These are phyloP conservation scores for Rhopilema esculentum DNA, from an alignment of 30 jellyfish, hydroid and myxozoan genomes.

Conservation along the genomic window DNA sequence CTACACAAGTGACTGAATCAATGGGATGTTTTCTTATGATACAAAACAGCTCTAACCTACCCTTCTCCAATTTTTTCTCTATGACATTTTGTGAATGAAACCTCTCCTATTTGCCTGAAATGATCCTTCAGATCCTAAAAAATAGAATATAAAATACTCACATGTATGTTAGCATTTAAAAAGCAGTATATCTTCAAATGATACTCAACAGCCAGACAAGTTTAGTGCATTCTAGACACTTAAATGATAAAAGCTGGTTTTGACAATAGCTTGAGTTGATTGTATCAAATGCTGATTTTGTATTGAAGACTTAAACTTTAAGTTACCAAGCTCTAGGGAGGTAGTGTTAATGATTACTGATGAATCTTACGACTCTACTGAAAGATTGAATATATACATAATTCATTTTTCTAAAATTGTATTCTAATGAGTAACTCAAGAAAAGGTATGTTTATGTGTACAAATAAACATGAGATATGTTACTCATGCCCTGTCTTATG, in stretches of 20 bases:
- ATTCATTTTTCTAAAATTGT: no score
- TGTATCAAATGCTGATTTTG: no score
- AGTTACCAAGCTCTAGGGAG: no score
- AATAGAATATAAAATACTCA: background rate
- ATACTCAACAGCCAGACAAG: no score
- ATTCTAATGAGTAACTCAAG: background rate
- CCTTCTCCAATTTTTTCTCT: slow-evolving; percentile 99
- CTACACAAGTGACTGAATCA: background rate
- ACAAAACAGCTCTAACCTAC: slow-evolving; percentile 21
- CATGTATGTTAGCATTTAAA: no score
- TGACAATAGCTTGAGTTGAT: no score
- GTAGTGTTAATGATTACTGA: no score
- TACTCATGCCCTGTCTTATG: background rate
- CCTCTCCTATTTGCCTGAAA: slow-evolving; percentile 98
- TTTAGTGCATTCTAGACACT: no score
- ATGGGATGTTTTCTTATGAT: background rate
- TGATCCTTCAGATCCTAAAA: slow-evolving; percentile 92
- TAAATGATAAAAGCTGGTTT: no score
- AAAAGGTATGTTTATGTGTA: background rate
- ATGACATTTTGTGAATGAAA: slow-evolving; percentile 97
- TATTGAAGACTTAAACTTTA: no score
- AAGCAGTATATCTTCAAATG: no score
- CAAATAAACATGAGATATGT: background rate
- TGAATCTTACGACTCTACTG: background rate
- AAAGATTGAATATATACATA: background rate